Evolutionary conservation across 2,113 vertebrate genomes (phyloP).

Genomic region (Psettodes erumei): DNA sequence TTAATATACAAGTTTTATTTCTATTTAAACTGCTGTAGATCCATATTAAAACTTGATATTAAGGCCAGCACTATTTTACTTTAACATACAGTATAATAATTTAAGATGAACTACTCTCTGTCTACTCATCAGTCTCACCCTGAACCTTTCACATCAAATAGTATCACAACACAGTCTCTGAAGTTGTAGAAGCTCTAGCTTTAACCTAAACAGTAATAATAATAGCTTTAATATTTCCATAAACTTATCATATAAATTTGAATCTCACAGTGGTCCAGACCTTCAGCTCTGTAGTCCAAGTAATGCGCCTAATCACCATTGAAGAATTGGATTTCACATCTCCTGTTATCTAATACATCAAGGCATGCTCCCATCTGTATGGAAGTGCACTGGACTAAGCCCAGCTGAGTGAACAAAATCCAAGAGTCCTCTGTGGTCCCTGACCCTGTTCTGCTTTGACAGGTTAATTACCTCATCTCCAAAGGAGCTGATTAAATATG

Average conservation of each 20-base stretch:
- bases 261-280: neutral
- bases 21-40: neutral
- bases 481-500: slow-evolving; percentile 44
- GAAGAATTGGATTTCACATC: neutral
- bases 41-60: neutral
- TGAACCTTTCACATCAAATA: neutral
- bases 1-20: neutral
- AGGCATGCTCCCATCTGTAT: slow-evolving; percentile 32
- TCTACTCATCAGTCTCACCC: neutral
- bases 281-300: neutral
- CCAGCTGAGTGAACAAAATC: slow-evolving; percentile 22
- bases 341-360: slow-evolving; percentile 48
- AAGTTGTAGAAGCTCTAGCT: neutral
- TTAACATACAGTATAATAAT: neutral
- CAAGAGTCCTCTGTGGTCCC: slow-evolving; percentile 16
- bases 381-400: slow-evolving; percentile 9
- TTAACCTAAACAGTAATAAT: neutral
- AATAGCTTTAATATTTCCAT: neutral
- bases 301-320: slow-evolving; percentile 24
- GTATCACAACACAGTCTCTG: neutral
- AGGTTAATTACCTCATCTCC: slow-evolving; percentile 54
- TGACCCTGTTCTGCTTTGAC: slow-evolving; percentile 30
- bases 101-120: neutral
- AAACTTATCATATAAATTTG: neutral
- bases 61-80: neutral